Evolutionary conservation across 2,888 invertebrate species (phyloP).

Genomic region (Leuctra nigra): DNA sequence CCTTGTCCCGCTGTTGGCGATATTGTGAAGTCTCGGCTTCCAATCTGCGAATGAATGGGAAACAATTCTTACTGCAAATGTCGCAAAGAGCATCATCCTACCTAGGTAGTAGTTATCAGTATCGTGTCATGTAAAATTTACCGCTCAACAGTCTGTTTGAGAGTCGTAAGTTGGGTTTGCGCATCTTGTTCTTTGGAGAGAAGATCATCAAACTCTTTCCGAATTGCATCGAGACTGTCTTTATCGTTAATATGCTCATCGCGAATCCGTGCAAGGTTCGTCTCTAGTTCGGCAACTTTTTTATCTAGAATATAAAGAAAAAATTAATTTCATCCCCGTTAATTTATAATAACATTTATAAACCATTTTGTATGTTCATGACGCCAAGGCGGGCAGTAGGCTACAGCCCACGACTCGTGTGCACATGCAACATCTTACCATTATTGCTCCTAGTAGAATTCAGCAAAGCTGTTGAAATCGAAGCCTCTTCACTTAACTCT

Average conservation of each 20-base stretch:
- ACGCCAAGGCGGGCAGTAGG: conserved; percentile 19
- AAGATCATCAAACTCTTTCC: conserved; percentile 56
- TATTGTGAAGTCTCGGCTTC: conserved; percentile 60
- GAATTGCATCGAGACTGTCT: conserved; percentile 53
- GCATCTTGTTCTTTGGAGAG: conserved; percentile 56
- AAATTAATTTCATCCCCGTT: neutral
- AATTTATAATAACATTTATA: neutral
- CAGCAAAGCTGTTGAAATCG: conserved; percentile 65
- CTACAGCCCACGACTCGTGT: too few relatives aligned
- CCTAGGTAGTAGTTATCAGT: too few relatives aligned
- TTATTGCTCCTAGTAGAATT: conserved; percentile 57
- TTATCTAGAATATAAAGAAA: conserved; percentile 44
- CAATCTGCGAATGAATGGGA: too few relatives aligned
- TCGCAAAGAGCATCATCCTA: too few relatives aligned
- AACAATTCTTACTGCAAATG: neutral
- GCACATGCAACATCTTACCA: conserved; percentile 45
- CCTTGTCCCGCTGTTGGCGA: conserved; percentile 61
- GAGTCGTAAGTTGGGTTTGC: conserved; percentile 55
- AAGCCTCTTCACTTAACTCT: conserved; percentile 60
- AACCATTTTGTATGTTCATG: neutral
- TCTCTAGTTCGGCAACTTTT: conserved; percentile 48
- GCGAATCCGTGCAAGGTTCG: conserved; percentile 49
- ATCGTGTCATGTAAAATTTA: conserved; percentile 36
- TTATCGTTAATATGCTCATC: conserved; percentile 57
- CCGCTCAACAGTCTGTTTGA: conserved; percentile 54